Percentiles rank a stretch among this genome's conserved stretches.
Evolutionary conservation across 2,113 vertebrate species (phyloP).

Genomic region (western clawed frog (Xenopus tropicalis)): UCB_Xtro_10.0 CM004447.2:23456001-23456500

Average conservation of each 20-base stretch:
- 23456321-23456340: constrained; percentile 25
- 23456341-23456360: constrained; percentile 26
- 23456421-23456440: too few species aligned
- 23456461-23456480: too few species aligned
- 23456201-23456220: constrained; percentile 12
- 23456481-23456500: too few species aligned
- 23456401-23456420: too few species aligned
- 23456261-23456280: constrained; percentile 23
- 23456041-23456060: too few species aligned
- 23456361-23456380: too few species aligned
- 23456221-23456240: constrained; percentile 12
- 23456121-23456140: constrained; percentile 25
- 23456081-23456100: background rate
- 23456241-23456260: constrained; percentile 22
- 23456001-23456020: too few species aligned
- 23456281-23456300: constrained; percentile 28
- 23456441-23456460: too few species aligned
- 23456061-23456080: too few species aligned
- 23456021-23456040: too few species aligned
- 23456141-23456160: constrained; percentile 16
- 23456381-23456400: too few species aligned
- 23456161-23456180: constrained; percentile 20
- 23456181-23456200: constrained; percentile 19
- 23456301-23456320: constrained; percentile 27
- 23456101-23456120: constrained; percentile 16